Base-by-base conservation (phyloP, 2,888 invertebrate genomes). In the Eristalis arbustorum region DNA sequence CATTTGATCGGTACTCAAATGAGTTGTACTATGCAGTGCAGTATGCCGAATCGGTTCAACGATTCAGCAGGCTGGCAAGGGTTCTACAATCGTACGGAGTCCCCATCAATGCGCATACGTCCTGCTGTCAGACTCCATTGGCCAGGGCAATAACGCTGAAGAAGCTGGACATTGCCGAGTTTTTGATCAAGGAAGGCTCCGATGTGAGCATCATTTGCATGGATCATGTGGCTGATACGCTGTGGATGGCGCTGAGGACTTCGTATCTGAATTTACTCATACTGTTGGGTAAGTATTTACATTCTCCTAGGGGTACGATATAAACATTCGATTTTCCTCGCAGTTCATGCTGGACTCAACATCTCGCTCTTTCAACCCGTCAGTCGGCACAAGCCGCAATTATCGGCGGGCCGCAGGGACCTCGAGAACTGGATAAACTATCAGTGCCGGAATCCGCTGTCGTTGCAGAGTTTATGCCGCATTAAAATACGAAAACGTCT, bases 41-140 rank as follows among this genome's bases (percentile, higher is more conserved):
- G 82, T 90, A 91, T 66, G 88, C 91, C 1, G 89, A 90, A n/a
- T 88, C 89, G 28, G 77, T 90, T 25, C 66, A 88, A 1, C 80
- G 89, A 57, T 91, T 92, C 67, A 88, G 88, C 13, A 75, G 76
- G 8, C 90, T 92, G 1, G 88, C 92, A 5, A 90, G 92, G 1
- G 88, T 92, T 1, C 84, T 93, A 42, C 88, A 91, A 6, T 92
- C 93, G 67, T 94, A 94, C 75, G 95, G 95, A 2, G 93, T 94
- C 22, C 94, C 95, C 84, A 93, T 96, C 69, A 95, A 95, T 92
- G 92, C 88, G 78, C 22, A 85, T 74, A 74, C 11, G 10, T 88
- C 95, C 88, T 94, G 93, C 89, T 96, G 96, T 1, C 95, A 95
- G 84, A 96, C 96, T 0, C 96, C 96, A 0, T 91, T 96, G 66